A percentile compares a stretch with the other conserved stretches of the same genome.
These are phyloP conservation scores for Eutolmus rufibarbis DNA, from an alignment of 2,888 invertebrate species.

Conservation along the genomic window DNA sequence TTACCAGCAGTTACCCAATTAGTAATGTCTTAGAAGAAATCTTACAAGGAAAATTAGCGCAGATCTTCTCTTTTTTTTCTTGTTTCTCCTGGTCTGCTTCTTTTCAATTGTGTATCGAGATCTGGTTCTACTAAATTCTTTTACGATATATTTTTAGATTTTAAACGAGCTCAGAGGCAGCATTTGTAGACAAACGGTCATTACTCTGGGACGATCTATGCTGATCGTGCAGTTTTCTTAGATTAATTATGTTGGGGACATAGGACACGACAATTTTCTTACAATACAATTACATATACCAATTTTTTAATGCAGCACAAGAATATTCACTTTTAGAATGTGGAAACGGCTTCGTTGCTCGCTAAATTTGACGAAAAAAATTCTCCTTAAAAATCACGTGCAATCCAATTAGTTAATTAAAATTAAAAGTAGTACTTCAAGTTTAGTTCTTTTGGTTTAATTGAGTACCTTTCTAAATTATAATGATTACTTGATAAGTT, in stretches of 20 bases:
- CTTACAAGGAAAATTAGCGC: conserved; percentile 4
- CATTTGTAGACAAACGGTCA: conserved; percentile 33
- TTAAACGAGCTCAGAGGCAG: conserved; percentile 9
- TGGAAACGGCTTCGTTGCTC: too few relatives aligned
- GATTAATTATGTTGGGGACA: neutral
- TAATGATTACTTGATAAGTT: too few relatives aligned
- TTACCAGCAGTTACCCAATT: neutral
- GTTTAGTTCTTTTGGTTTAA: too few relatives aligned
- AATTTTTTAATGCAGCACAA: neutral
- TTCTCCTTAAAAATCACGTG: too few relatives aligned
- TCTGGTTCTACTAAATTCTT: conserved; percentile 37
- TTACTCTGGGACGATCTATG: neutral
- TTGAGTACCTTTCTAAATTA: too few relatives aligned
- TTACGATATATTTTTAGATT: conserved; percentile 33
- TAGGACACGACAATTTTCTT: neutral
- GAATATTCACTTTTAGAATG: too few relatives aligned
- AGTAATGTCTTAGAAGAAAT: neutral
- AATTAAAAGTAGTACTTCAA: too few relatives aligned
- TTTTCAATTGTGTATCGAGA: conserved; percentile 25
- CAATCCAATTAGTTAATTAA: too few relatives aligned
- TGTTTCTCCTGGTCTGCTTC: neutral
- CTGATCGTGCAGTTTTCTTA: neutral
- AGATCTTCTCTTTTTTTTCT: neutral
- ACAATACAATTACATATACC: neutral
- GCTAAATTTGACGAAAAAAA: too few relatives aligned